Base-by-base conservation (phyloP, 1,140 invertebrate genomes). In the Halictus rubicundus region DNA sequence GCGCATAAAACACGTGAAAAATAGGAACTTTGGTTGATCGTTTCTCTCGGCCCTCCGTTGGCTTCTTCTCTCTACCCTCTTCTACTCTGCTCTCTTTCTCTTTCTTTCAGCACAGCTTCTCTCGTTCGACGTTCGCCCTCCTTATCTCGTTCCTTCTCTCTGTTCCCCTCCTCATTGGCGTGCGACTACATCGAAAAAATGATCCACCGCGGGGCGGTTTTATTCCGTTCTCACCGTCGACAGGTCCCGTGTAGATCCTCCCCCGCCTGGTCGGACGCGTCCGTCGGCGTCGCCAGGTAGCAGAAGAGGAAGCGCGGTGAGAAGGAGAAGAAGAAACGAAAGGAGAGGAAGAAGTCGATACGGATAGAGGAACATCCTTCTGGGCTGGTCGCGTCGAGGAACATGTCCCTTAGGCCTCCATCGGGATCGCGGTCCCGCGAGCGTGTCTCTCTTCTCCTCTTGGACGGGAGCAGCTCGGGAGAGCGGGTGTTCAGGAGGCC, bases 21-120 rank as follows among this genome's bases (percentile, higher is more conserved):
- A 93, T 93, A 93, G 92, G 92, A 93, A 92, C 91, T 93, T 93
- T 93, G 89, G 91, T 93, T 92, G 87, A 89, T 88, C 88, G 86
- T 74, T 70, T 52, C 60, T 42, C 32, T 32, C 32, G 57, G 61
- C 73, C 25, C 59, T 82, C 69, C 69, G 32, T 12, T 23, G 70
- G 54, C 25, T 32, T 46, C 71, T 27, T 16, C 49, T 68, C 32
- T 72, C 66, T 23, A 52, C 52, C 39, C 57, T 42, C 23, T 61
- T 78, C 68, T 54, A 64, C 68, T 16, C n/a, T 25, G 46, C 42
- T 76, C 27, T 25, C 42, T 65, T 39, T 49, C 32, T 52, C 21
- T 54, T n/a, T 5, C 23, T 57, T 23, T 65, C 71, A 32, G 32
- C 32, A n/a, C n/a, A 32, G 32, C 32, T 32, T 46, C 21, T 64